Evolutionary conservation across 2,113 vertebrate genomes (phyloP).

Genomic region (Harpagus bidentatus): DNA sequence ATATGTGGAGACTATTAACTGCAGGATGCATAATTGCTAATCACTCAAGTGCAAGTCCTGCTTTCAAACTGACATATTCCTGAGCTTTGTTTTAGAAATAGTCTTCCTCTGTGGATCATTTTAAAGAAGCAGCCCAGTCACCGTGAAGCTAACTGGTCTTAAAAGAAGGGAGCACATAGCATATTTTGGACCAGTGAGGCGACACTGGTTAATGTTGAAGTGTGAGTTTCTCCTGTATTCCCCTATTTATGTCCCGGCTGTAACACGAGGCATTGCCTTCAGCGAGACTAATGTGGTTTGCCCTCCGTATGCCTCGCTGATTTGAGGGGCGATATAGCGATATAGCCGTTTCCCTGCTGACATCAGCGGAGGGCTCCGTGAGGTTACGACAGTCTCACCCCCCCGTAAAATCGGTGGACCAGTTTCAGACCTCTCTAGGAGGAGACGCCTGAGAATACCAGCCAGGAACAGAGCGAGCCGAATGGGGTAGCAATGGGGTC

Average conservation of each 20-base stretch:
- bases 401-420: fast-evolving
- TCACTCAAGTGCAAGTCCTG: not conserved
- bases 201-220: not conserved
- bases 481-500: not conserved
- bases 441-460: fast-evolving
- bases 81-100: not conserved
- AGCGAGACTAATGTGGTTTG: not conserved
- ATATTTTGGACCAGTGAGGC: not conserved
- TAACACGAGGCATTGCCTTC: not conserved
- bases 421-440: not conserved
- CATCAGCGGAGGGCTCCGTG: not conserved
- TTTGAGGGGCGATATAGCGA: not conserved
- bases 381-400: not conserved
- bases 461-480: not conserved
- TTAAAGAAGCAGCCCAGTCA: not conserved
- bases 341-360: not conserved
- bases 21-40: not conserved
- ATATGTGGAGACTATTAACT: not conserved
- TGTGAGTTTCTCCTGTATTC: not conserved
- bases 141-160: not conserved
- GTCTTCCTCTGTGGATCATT: not conserved
- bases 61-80: not conserved
- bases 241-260: not conserved
- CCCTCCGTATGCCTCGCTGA: not conserved
- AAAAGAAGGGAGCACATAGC: not conserved